These are phyloP conservation scores for Penaeus chinensis DNA, from an alignment of 1,140 invertebrate species.

Conservation along the genomic window DNA sequence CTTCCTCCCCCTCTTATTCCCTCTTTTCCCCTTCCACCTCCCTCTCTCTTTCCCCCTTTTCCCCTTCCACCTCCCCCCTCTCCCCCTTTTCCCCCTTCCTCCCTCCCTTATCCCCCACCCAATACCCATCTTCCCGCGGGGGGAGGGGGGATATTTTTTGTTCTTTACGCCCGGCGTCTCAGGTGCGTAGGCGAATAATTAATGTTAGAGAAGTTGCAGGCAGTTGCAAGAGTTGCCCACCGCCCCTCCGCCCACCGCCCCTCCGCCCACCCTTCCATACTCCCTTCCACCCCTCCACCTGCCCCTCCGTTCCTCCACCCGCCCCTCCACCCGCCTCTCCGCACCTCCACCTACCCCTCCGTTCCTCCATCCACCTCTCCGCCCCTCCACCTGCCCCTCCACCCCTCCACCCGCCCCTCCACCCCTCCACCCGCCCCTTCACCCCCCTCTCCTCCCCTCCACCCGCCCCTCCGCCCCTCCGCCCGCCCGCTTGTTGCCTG, in stretches of 20 bases:
- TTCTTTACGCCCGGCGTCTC: conserved; percentile 5
- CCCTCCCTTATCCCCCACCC: background rate
- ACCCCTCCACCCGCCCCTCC: background rate
- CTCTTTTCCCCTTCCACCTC: background rate
- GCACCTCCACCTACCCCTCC: background rate
- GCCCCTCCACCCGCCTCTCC: too few species aligned
- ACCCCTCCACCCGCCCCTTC: background rate
- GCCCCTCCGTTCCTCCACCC: background rate
- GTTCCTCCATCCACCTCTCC: background rate
- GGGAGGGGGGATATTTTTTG: background rate
- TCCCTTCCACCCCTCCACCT: background rate
- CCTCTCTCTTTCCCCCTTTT: too few species aligned
- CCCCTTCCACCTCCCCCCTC: background rate
- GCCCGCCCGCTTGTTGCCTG: background rate
- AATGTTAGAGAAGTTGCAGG: too few species aligned
- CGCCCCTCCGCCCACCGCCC: background rate
- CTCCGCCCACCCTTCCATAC: background rate
- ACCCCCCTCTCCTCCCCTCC: background rate
- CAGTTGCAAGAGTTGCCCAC: background rate
- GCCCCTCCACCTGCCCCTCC: background rate
- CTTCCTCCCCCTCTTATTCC: background rate
- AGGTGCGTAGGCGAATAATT: too few species aligned
- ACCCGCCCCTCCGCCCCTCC: background rate
- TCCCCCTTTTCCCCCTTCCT: background rate
- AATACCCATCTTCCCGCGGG: background rate